Percentiles rank a stretch among this genome's conserved stretches.
phyloP scores from a whole-genome alignment of 2,797 vertebrate genomes.

The Cuculus canorus region DNA sequence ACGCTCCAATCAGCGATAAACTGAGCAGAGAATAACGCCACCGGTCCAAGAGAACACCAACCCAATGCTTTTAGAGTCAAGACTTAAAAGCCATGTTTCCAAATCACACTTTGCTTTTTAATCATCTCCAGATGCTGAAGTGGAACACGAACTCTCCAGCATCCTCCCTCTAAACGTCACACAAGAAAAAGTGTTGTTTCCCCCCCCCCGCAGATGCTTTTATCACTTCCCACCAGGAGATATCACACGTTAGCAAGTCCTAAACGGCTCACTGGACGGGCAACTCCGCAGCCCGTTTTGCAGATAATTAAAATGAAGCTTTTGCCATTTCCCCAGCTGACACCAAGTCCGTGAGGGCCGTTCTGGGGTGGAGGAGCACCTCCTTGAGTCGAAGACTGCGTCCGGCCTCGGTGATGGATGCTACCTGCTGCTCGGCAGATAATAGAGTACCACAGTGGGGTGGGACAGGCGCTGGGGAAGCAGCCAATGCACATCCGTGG shows the following conservation, averaged over 20 bases:
- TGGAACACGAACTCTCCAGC: background rate
- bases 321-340: background rate
- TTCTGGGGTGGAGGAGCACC: background rate
- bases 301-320: background rate
- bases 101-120: background rate
- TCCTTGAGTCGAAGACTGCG: accelerated
- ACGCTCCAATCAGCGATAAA: accelerated
- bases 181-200: background rate
- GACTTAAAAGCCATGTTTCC: accelerated
- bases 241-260: background rate
- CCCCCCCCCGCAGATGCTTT: background rate
- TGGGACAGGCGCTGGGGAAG: background rate
- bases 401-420: accelerated
- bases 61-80: accelerated
- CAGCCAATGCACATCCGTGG: accelerated
- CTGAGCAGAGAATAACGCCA: accelerated
- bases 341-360: background rate
- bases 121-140: background rate
- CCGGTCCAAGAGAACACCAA: accelerated
- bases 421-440: background rate
- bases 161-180: background rate
- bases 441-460: accelerated
- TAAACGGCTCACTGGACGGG: background rate
- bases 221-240: background rate
- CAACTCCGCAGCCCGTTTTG: background rate